Conservation (phyloP, 2,888 invertebrate genomes). For the Didymodactylos carnosus region DNA sequence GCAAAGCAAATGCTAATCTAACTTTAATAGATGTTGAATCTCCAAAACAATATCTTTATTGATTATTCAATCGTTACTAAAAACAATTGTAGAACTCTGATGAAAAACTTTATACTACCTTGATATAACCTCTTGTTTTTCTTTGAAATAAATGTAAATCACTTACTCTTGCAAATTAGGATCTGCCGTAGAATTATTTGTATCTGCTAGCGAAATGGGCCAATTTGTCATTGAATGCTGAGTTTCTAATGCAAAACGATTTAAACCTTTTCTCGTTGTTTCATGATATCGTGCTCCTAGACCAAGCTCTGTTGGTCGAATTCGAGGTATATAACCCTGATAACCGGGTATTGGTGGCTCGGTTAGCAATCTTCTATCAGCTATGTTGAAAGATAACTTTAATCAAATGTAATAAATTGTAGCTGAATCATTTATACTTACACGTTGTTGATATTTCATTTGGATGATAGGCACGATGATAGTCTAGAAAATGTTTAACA, state of each 20-base stretch:
- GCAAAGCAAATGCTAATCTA: no score
- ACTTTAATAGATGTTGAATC: no score
- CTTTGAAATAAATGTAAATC: no score
- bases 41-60: no score
- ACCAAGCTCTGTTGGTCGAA: constrained; percentile 29
- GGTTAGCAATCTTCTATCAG: constrained; percentile 22
- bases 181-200: background rate
- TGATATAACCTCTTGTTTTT: no score
- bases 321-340: constrained; percentile 29
- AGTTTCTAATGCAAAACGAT: constrained; percentile 21
- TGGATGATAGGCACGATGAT: background rate
- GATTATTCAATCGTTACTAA: no score
- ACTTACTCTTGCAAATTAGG: background rate
- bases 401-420: background rate
- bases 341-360: constrained; percentile 33
- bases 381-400: constrained; percentile 17
- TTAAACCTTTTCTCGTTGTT: constrained; percentile 26
- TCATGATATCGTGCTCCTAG: constrained; percentile 27
- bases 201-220: constrained; percentile 12
- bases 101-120: no score
- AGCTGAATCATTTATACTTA: background rate
- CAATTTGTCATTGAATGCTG: background rate
- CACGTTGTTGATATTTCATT: background rate
- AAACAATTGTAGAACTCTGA: no score
- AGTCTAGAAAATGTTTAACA: background rate